A percentile compares a stretch with the other conserved stretches of the same genome.
phyloP scores from a whole-genome alignment of 2,888 invertebrate species.

The Biston betularia region DNA sequence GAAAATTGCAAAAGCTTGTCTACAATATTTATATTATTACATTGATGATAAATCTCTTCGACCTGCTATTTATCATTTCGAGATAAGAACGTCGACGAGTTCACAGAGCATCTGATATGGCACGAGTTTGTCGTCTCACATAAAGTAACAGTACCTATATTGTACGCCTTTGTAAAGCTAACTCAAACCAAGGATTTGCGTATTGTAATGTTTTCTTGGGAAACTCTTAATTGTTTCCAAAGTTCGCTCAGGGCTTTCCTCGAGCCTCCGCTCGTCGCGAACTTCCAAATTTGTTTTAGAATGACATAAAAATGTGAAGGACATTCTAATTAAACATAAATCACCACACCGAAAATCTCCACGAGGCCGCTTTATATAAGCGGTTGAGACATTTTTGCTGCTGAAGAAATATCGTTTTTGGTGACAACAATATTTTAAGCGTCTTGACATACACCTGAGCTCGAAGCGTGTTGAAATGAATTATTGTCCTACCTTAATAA shows the following conservation, averaged over 20 bases:
- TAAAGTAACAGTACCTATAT: constrained; percentile 50
- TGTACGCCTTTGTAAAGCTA: constrained; percentile 44
- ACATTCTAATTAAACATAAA: constrained; percentile 80
- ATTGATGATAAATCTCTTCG: constrained; percentile 58
- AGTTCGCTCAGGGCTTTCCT: constrained; percentile 52
- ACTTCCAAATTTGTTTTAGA: constrained; percentile 66
- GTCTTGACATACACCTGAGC: constrained; percentile 74
- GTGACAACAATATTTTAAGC: constrained; percentile 77
- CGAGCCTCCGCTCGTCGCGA: constrained; percentile 51
- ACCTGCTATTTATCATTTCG: constrained; percentile 55
- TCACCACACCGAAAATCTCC: constrained; percentile 71
- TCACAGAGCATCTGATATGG: constrained; percentile 58
- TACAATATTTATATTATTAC: constrained; percentile 3
- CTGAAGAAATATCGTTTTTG: constrained; percentile 77
- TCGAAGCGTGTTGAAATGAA: constrained; percentile 68
- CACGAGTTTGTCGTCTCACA: constrained; percentile 54
- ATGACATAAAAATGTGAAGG: constrained; percentile 70
- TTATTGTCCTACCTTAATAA: constrained; percentile 57
- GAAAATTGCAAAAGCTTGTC: background rate
- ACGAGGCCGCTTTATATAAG: constrained; percentile 62
- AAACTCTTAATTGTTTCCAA: constrained; percentile 63
- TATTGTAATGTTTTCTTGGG: constrained; percentile 49
- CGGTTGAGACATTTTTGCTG: constrained; percentile 71
- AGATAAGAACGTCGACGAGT: constrained; percentile 58
- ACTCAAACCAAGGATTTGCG: constrained; percentile 47